These are phyloP conservation scores for Neuroterus valhalla DNA, from an alignment of 1,140 invertebrate species.

Conservation along the genomic window DNA sequence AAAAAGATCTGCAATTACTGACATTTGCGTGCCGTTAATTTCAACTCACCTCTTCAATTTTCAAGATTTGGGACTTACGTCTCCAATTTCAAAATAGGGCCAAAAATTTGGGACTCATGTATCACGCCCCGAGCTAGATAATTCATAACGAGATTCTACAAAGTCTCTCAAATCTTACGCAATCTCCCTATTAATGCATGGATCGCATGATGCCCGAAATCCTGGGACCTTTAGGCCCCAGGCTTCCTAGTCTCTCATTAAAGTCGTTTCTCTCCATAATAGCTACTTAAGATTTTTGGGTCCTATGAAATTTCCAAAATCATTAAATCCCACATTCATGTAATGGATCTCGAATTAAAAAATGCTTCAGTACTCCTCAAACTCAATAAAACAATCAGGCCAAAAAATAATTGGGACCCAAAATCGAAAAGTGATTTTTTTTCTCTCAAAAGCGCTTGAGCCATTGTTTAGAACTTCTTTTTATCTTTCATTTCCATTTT, in stretches of 20 bases:
- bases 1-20: background rate
- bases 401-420: background rate
- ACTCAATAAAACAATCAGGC: background rate
- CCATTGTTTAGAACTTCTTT: too few species aligned
- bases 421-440: background rate
- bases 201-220: conserved; percentile 45
- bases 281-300: conserved; percentile 9
- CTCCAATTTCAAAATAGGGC: background rate
- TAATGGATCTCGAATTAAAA: background rate
- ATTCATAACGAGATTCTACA: conserved; percentile 3
- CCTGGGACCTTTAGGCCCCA: background rate
- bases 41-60: background rate
- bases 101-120: conserved; percentile 17
- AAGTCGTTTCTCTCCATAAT: conserved; percentile 14
- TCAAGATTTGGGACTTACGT: background rate
- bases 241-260: conserved; percentile 21
- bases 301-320: conserved; percentile 2
- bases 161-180: conserved; percentile 7
- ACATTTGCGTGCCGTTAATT: background rate
- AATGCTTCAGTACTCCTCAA: background rate
- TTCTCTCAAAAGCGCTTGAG: too few species aligned
- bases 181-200: conserved; percentile 39
- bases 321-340: background rate
- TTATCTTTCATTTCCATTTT: too few species aligned
- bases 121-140: conserved; percentile 9